Evolutionary conservation across 1,140 invertebrate genomes (phyloP).

Genomic region (Cotesia glomerata): DNA sequence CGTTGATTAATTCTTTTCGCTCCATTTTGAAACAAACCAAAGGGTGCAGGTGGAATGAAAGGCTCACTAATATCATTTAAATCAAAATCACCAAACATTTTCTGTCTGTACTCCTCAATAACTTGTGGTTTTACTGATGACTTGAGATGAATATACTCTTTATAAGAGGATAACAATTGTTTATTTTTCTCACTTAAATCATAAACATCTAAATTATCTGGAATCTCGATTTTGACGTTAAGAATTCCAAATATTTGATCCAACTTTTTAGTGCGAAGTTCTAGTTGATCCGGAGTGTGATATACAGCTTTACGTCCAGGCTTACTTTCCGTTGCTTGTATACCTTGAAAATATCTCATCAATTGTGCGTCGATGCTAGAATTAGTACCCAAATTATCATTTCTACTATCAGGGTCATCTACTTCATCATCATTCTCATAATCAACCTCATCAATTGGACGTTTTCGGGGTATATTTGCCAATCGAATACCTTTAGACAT

Average conservation of each 20-base stretch:
- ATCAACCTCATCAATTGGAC: background rate
- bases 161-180: slow-evolving; percentile 43
- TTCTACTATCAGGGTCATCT: background rate
- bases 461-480: slow-evolving; percentile 36
- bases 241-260: slow-evolving; percentile 43
- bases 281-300: slow-evolving; percentile 30
- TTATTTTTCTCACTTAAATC: slow-evolving; percentile 40
- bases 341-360: slow-evolving; percentile 34
- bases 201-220: slow-evolving; percentile 31
- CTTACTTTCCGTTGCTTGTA: background rate
- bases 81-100: slow-evolving; percentile 47
- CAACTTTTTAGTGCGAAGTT: slow-evolving; percentile 33
- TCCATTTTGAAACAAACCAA: slow-evolving; percentile 10
- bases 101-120: background rate
- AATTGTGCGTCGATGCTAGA: slow-evolving; percentile 41
- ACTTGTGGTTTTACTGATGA: background rate
- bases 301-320: slow-evolving; percentile 21
- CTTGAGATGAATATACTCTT: slow-evolving; percentile 26
- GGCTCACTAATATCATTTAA: background rate
- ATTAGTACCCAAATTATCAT: background rate
- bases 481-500: slow-evolving; percentile 37
- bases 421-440: background rate
- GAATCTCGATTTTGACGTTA: slow-evolving; percentile 41
- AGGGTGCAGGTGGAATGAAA: slow-evolving; percentile 49
- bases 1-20: background rate